A percentile compares a stretch with the other conserved stretches of the same genome.
Evolutionary conservation across 2,797 vertebrate species (phyloP).

Genomic region (Pseudomugil tenellus): DNA sequence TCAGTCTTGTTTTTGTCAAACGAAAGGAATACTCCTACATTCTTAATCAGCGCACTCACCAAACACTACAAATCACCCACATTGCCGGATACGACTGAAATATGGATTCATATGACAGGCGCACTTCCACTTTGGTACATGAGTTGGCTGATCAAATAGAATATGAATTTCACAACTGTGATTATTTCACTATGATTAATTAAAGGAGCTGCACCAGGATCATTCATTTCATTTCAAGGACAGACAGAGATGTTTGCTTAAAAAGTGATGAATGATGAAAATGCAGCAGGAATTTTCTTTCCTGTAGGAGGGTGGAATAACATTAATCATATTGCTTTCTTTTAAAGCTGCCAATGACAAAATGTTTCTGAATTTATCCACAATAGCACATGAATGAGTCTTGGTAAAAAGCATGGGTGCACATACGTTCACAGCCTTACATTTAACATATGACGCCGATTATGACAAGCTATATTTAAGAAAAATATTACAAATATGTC

Average conservation of each 20-base stretch:
- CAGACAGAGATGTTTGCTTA: slow-evolving; percentile 35
- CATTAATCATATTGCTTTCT: slow-evolving; percentile 51
- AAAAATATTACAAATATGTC: neutral
- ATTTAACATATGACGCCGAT: neutral
- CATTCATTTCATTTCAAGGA: slow-evolving; percentile 67
- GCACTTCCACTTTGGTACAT: slow-evolving; percentile 46
- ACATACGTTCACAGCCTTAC: neutral
- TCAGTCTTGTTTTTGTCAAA: slow-evolving; percentile 63
- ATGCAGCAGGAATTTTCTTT: slow-evolving; percentile 43
- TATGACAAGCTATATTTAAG: neutral
- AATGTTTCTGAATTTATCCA: slow-evolving; percentile 59
- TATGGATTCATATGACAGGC: slow-evolving; percentile 48
- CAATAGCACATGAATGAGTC: slow-evolving; percentile 36
- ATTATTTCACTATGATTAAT: slow-evolving; percentile 66
- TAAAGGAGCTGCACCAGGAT: slow-evolving; percentile 54
- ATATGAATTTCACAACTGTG: slow-evolving; percentile 56
- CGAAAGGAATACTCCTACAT: slow-evolving; percentile 65
- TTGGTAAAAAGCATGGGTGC: slow-evolving; percentile 24
- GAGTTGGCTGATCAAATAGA: slow-evolving; percentile 67
- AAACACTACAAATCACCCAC: slow-evolving; percentile 66
- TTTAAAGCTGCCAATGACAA: slow-evolving; percentile 44
- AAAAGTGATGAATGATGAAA: slow-evolving; percentile 47
- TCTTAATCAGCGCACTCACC: slow-evolving; percentile 66
- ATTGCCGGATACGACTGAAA: slow-evolving; percentile 47
- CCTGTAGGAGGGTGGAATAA: slow-evolving; percentile 33